Evolutionary conservation across 2,113 vertebrate genomes (phyloP), one percentile per base, ranked within the genome.

Genomic region (Natator depressus): DNA sequence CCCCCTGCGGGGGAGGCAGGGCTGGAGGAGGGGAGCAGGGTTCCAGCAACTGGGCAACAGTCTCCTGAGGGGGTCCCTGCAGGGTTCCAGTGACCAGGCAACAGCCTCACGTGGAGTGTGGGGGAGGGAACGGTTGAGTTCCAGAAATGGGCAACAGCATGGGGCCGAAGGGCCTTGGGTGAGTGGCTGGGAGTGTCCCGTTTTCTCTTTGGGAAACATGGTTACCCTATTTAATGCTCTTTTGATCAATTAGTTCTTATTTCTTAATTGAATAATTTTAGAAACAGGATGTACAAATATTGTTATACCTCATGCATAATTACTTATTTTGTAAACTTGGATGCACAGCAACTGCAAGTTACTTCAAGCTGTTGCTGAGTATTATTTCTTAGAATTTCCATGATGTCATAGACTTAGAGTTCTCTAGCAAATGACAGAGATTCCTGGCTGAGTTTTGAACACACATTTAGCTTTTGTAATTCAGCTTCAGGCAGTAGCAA

Each of bases 401-500:
- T 95, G 95, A 93, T 57, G 90, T 95, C 91, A 96, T 93, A 94
- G 54, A 95, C 85, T 96, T 93, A 90, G 88, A 96, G 85, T 96
- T 98, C 95, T 97, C 92, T 95, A 84, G 85, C 85, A 93, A 92
- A 97, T 97, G 97, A 97, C 95, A 98, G 98, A 98, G 95, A 97
- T 81, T 96, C 93, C 88, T 97, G 65, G 89, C 92, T 81, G 93
- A 97, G 88, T 91, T 97, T 93, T 93, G 96, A 97, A 91, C 79
- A 89, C 42, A 62, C 42, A 83, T 97, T 97, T 96, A 92, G 87
- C 93, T 97, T 97, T 95, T 96, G 88, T 88, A 97, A 97, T 98
- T 98, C 95, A 97, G 97, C 98, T 98, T 96, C 95, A 97, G 97
- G 98, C 97, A 97, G 96, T 94, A 98, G 97, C 92, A 96, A 89